Evolutionary conservation across 2,888 invertebrate genomes (phyloP).

Genomic region (Hypselothyrea guttata): DNA sequence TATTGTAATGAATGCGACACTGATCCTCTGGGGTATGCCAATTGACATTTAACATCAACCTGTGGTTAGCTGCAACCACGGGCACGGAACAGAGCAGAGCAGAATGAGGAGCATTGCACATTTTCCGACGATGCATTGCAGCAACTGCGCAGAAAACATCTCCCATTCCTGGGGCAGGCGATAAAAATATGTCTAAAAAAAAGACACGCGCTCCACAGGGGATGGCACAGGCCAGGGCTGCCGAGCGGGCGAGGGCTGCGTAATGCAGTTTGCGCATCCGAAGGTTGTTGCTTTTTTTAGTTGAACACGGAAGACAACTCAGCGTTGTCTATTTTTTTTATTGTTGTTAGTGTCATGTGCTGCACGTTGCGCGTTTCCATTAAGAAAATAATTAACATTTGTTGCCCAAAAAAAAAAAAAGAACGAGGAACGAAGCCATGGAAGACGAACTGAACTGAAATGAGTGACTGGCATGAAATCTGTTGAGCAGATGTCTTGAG

Average conservation of each 20-base stretch:
- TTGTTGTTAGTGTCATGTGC: constrained; percentile 60
- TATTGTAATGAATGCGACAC: constrained; percentile 65
- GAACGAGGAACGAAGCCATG: background rate
- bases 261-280: constrained; percentile 27
- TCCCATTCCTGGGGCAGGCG: constrained; percentile 8
- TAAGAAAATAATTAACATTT: constrained; percentile 77
- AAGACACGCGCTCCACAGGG: constrained; percentile 71
- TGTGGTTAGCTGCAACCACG: constrained; percentile 56
- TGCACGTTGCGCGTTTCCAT: constrained; percentile 60
- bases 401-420: constrained; percentile 20
- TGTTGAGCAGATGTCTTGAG: constrained; percentile 71
- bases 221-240: constrained; percentile 21
- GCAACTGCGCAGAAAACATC: constrained; percentile 58
- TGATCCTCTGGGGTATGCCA: constrained; percentile 74
- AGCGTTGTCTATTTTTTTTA: constrained; percentile 48
- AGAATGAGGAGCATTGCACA: no score
- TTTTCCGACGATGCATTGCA: constrained; percentile 36
- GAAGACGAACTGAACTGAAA: constrained; percentile 20
- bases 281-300: constrained; percentile 42
- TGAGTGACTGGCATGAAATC: constrained; percentile 57
- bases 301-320: constrained; percentile 63
- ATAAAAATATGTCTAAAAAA: constrained; percentile 52
- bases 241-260: constrained; percentile 8
- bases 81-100: background rate
- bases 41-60: constrained; percentile 78